These are phyloP conservation scores for Ciconia nigra DNA, from an alignment of 2,797 vertebrate genomes.

Conservation along the genomic window DNA sequence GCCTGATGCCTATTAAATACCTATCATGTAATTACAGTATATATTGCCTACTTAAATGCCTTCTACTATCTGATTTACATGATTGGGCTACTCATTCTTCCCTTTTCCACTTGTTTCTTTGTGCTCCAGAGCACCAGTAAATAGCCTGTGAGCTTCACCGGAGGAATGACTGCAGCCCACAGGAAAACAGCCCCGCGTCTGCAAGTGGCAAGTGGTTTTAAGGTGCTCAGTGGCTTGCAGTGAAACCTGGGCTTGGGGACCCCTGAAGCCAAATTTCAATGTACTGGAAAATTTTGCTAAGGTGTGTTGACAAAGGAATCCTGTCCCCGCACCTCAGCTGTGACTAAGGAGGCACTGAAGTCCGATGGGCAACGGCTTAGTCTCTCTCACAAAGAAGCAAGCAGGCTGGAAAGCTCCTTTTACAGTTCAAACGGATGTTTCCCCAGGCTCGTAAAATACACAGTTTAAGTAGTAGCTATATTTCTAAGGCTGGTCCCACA, in stretches of 20 bases:
- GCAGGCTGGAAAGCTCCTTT: conserved; percentile 18
- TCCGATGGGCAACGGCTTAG: not conserved
- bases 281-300: not conserved
- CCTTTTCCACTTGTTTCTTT: not conserved
- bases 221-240: not conserved
- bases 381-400: conserved; percentile 3
- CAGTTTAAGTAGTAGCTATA: conserved; percentile 65
- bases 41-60: not conserved
- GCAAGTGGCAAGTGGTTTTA: not conserved
- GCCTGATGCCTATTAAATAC: not conserved
- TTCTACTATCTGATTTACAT: not conserved
- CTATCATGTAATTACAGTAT: not conserved
- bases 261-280: conserved; percentile 18
- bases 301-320: conserved; percentile 29
- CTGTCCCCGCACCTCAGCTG: not conserved
- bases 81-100: not conserved
- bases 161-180: not conserved
- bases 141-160: not conserved
- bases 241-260: not conserved
- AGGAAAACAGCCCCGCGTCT: not conserved
- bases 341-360: not conserved
- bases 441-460: conserved; percentile 67
- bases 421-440: conserved; percentile 67
- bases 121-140: not conserved
- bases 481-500: conserved; percentile 70